A percentile compares a stretch with the other conserved stretches of the same genome.
Evolutionary conservation across 1,140 invertebrate species (phyloP).

Genomic region (Periplaneta americana): DNA sequence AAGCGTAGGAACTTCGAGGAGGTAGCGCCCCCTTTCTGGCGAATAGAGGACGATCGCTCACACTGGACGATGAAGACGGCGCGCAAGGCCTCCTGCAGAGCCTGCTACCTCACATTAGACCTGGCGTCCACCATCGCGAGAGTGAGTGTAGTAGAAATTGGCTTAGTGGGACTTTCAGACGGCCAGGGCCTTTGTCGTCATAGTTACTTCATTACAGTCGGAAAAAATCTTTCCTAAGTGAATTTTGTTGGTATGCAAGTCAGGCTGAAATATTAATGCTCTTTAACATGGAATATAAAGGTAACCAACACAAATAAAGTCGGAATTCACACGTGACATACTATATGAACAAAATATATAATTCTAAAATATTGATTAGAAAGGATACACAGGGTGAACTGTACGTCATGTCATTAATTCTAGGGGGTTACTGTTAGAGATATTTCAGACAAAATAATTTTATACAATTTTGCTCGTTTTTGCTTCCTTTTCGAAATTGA

Average conservation of each 20-base stretch:
- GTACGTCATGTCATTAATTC: no score
- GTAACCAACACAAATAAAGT: not conserved
- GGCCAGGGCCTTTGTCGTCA: no score
- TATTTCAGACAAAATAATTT: no score
- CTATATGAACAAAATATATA: no score
- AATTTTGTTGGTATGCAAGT: no score
- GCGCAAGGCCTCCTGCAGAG: not conserved
- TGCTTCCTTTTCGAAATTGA: no score
- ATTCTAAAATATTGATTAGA: no score
- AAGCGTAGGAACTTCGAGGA: not conserved
- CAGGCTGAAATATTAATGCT: not conserved
- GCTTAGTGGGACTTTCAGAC: not conserved
- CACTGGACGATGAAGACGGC: not conserved
- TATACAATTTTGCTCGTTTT: no score
- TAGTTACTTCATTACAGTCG: no score
- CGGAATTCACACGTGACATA: not conserved
- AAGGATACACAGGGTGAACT: no score
- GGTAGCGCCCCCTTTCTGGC: not conserved
- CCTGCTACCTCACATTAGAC: not conserved
- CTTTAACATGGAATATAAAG: not conserved
- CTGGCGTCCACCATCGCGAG: not conserved
- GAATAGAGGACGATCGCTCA: not conserved
- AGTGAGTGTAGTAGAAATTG: not conserved
- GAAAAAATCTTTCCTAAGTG: no score
- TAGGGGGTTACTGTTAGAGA: no score